Evolutionary conservation across 1,140 invertebrate genomes (phyloP), one percentile per base, ranked within the genome.

Genomic region (Drosophila parabipectinata): DNA sequence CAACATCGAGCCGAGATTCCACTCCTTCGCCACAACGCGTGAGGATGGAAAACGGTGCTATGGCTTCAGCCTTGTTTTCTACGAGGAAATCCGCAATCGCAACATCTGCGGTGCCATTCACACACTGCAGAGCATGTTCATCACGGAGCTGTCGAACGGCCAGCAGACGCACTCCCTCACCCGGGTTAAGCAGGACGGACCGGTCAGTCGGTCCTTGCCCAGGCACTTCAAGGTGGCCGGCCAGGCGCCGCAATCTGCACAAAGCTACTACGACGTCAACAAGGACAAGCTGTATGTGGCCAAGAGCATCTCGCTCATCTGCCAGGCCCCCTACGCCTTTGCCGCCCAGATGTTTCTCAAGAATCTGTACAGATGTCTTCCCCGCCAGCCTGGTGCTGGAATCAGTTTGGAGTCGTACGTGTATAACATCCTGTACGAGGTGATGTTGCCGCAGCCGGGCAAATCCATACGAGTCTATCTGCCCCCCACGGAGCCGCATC

Each of bases 21-120:
- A 99, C 92, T 97, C 98, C 50, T 99, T 99, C 94, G 95, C 99
- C 7, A 97, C 99, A 45, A 99, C 98, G 15, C 95, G 96, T 85
- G 98, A 99, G 93, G 98, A 99, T 95, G 99, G 98, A 47, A 96
- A 96, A 67, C 94, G 98, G 77, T 96, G 95, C 53, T 98, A 98
- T 94, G 99, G 99, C 39, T 98, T 98, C 90, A 97, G 97, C 78
- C 94, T 98, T 61, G 95, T 98, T 10, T 99, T 99, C 92, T 99
- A 97, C 93, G 98, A 99, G 93, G 97, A 98, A 93, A 97, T 98
- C 72, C 95, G 95, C 52, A 98, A 98, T 92, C 94, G 95, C 51
- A 97, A 98, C 91, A 98, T 99, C 75, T 98, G 97, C 91, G 96
- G 95, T 73, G 98, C 98, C 37, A 98, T 99, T 95, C 97, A 98